These are phyloP conservation scores for Drosophila cracens DNA, from an alignment of 2,888 invertebrate species.

Conservation along the genomic window DNA sequence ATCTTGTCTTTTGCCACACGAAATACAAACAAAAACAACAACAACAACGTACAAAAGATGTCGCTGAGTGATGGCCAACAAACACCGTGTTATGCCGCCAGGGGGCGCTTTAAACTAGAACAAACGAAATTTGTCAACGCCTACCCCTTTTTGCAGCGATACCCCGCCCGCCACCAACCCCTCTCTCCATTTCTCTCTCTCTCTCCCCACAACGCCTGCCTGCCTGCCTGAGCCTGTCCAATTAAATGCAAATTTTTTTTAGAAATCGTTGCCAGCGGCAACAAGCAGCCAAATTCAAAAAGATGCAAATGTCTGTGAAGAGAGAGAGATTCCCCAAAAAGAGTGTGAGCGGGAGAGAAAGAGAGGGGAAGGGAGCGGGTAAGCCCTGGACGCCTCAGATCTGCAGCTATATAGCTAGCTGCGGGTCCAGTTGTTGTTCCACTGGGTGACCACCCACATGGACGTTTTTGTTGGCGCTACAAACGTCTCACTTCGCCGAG, in stretches of 20 bases:
- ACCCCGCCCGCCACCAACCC: neutral
- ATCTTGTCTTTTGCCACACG: constrained; percentile 61
- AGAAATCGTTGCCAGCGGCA: constrained; percentile 69
- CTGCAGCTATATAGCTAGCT: neutral
- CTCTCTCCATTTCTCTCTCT: neutral
- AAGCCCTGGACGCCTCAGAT: constrained; percentile 4
- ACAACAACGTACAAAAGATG: constrained; percentile 56
- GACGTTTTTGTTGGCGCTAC: constrained; percentile 60
- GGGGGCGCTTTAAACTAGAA: constrained; percentile 70
- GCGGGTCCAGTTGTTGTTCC: constrained; percentile 50
- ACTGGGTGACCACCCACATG: constrained; percentile 72
- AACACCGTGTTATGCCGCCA: constrained; percentile 35
- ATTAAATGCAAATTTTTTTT: constrained; percentile 80
- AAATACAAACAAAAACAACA: constrained; percentile 23
- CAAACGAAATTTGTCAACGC: constrained; percentile 69
- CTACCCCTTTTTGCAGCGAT: constrained; percentile 18
- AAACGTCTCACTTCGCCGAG: constrained; percentile 72
- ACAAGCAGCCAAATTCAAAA: constrained; percentile 47
- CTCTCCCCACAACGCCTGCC: neutral
- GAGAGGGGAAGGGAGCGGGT: neutral
- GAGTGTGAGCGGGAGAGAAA: neutral
- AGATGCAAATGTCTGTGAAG: constrained; percentile 66
- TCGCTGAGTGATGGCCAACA: constrained; percentile 67
- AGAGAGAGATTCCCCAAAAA: constrained; percentile 5
- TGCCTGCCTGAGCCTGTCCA: constrained; percentile 47